These are phyloP conservation scores for Nomada goodeniana DNA, from an alignment of 2,888 invertebrate genomes.

Conservation along the genomic window DNA sequence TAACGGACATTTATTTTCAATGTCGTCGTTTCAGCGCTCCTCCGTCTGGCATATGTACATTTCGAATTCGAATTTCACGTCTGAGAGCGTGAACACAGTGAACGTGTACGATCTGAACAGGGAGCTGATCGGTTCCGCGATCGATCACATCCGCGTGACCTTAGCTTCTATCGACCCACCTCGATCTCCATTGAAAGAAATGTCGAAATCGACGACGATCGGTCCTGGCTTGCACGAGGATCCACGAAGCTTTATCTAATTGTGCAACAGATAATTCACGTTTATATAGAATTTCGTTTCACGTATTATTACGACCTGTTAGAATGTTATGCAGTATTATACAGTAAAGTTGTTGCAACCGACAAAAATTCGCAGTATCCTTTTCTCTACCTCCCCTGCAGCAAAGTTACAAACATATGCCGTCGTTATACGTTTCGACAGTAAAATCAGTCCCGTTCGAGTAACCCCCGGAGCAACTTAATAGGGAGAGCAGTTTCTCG, in stretches of 20 bases:
- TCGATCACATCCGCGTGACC: conserved; percentile 62
- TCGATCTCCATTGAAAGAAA: conserved; percentile 48
- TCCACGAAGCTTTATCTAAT: too few relatives aligned
- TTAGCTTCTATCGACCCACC: conserved; percentile 67
- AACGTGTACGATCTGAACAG: conserved; percentile 64
- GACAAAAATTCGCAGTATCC: background rate
- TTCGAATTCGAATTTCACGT: conserved; percentile 55
- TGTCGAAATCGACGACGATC: conserved; percentile 52
- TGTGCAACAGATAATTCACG: too few relatives aligned
- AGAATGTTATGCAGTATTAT: too few relatives aligned
- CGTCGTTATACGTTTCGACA: too few relatives aligned
- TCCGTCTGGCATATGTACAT: conserved; percentile 65
- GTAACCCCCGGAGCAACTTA: background rate
- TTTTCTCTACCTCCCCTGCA: background rate
- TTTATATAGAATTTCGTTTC: too few relatives aligned
- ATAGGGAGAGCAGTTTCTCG: background rate
- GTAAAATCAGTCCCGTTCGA: background rate
- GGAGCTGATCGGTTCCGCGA: conserved; percentile 61
- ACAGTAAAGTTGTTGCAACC: conserved; percentile 6
- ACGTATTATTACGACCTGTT: too few relatives aligned
- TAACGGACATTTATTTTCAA: too few relatives aligned
- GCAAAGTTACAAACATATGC: too few relatives aligned
- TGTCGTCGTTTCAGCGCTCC: conserved; percentile 58
- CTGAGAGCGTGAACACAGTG: conserved; percentile 64
- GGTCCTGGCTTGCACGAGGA: conserved; percentile 22